Conservation (phyloP, 1,140 invertebrate species). For the Lepidotrigona ventralis region DNA sequence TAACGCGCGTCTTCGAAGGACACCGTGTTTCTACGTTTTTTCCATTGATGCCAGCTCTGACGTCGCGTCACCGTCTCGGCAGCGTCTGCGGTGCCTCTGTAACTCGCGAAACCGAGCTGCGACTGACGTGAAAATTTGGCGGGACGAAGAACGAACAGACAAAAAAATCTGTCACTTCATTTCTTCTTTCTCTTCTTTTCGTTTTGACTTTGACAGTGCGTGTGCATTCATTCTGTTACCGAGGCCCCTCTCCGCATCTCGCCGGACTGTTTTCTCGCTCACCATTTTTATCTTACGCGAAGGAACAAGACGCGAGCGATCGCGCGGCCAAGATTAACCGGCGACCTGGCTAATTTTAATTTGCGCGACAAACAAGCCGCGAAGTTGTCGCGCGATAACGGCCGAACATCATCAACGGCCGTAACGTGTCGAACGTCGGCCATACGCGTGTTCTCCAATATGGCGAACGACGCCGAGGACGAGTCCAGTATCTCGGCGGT, state of each 20-base stretch:
- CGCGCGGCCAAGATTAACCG: conserved; percentile 58
- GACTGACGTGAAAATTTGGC: not conserved
- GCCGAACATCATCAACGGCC: not conserved
- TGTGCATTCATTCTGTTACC: too few relatives aligned
- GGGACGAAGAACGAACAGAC: too few relatives aligned
- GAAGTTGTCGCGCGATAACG: conserved; percentile 30
- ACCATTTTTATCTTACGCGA: conserved; percentile 49
- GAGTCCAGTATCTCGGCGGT: not conserved
- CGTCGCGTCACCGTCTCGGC: not conserved
- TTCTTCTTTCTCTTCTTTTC: not conserved
- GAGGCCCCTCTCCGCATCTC: not conserved
- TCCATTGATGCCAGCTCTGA: not conserved
- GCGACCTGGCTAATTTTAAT: conserved; percentile 68
- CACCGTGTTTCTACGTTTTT: not conserved
- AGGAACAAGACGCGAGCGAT: conserved; percentile 42
- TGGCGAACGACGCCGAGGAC: conserved; percentile 29
- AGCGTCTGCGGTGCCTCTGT: too few relatives aligned
- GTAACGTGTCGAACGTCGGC: conserved; percentile 7
- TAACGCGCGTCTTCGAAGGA: not conserved
- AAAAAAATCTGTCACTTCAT: not conserved
- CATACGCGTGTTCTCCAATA: conserved; percentile 32
- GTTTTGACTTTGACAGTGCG: not conserved
- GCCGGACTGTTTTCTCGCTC: conserved; percentile 17
- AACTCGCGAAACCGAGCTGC: too few relatives aligned
- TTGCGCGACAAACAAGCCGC: conserved; percentile 59